Evolutionary conservation across 2,888 invertebrate genomes (phyloP), one percentile per base, ranked within the genome.

Genomic region (Drosophila sordidula): DNA sequence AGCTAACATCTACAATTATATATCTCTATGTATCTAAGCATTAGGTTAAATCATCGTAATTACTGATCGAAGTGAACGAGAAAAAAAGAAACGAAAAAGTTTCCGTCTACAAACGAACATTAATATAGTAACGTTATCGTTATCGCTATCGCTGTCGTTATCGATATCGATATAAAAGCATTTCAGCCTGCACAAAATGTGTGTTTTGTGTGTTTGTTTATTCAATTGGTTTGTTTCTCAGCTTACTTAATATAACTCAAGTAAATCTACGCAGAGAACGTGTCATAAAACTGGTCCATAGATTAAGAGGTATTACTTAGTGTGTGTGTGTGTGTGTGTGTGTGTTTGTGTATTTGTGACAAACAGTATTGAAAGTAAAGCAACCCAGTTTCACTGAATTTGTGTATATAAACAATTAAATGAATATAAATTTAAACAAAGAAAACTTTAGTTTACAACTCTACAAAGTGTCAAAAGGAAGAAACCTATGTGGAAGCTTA

Each of bases 271-370:
- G 44, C 64, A 54, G 69, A 72, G 73, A 77, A 75, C 64, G 65
- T 73, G 65, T 72, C 65, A 63, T 70, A 69, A 71, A 77, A 81
- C 75, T 84, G 83, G 83, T 84, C 83, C 83, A 87, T 84, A 81
- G 85, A 87, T 85, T 71, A 85, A 82, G 83, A 84, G 83, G 83
- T 83, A 83, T 76, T 87, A 78, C 67, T 70, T 68, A 76, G 68
- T 71, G 70, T 66, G 22, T 51, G 12, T 25, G 26, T 39, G 39
- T 50, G 14, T 45, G 38, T 36, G 18, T 39, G 44, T 42, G 25
- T 61, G 38, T 39, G 34, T 50, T 12, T 45, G 38, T 36, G n/a
- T 56, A 38, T 38, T 44, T 66, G n/a, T 57, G 9, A 26, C 3
- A 46, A 51, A 22, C 32, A 2, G 9, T 32, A 14, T 14, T 12